These are phyloP conservation scores for Prolemur simus DNA, from an alignment of 2,113 vertebrate species.

Conservation along the genomic window DNA sequence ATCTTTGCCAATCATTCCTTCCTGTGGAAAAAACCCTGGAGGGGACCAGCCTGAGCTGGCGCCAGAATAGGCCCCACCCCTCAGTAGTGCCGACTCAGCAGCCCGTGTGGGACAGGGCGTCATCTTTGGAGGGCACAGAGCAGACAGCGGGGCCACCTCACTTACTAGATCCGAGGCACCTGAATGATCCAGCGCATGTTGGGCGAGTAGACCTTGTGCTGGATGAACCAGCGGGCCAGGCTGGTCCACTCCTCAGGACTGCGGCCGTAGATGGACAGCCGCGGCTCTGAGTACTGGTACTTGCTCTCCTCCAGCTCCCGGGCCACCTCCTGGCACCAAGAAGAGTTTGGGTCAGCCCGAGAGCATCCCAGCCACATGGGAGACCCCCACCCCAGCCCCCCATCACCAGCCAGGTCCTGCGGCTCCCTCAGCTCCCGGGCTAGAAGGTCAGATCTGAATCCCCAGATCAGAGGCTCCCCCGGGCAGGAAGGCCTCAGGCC, in stretches of 20 bases:
- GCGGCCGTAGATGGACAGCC: constrained; percentile 96
- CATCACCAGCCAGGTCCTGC: neutral
- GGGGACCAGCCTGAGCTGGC: neutral
- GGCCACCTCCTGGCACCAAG: constrained; percentile 91
- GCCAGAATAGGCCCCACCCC: neutral
- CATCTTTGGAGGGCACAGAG: neutral
- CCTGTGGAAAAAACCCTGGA: neutral
- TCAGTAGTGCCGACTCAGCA: neutral
- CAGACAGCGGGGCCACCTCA: neutral
- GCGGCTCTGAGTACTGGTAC: constrained; percentile 96
- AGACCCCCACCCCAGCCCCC: neutral
- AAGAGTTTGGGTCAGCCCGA: constrained; percentile 47
- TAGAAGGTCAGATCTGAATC: neutral
- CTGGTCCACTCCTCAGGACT: constrained; percentile 91
- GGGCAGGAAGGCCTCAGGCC: neutral
- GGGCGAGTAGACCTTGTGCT: constrained; percentile 95
- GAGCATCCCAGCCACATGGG: neutral
- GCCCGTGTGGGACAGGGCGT: accelerated
- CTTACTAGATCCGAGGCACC: constrained; percentile 98
- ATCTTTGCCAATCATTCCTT: neutral
- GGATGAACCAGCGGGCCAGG: constrained; percentile 96
- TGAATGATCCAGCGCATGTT: constrained; percentile 99
- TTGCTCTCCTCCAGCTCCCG: constrained; percentile 95
- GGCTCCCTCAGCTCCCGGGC: neutral
- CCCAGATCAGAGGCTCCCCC: neutral